phyloP scores from a whole-genome alignment of 2,113 vertebrate species.

The Peromyscus polionotus region DNA sequence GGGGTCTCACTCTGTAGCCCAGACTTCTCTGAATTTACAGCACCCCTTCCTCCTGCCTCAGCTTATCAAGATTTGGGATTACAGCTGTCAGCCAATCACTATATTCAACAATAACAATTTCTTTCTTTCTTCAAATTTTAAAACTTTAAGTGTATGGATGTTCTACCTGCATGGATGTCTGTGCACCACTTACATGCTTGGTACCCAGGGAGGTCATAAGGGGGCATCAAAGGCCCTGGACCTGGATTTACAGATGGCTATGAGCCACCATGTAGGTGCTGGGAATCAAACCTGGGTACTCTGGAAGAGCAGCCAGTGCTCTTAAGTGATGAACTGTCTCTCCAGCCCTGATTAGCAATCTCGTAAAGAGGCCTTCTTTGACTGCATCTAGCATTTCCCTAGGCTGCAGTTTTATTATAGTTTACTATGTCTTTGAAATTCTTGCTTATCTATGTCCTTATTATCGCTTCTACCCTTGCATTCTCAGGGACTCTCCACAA shows the following conservation, averaged over 20 bases:
- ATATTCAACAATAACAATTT: neutral
- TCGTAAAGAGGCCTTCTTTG: neutral
- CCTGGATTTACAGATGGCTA: neutral
- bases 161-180: neutral
- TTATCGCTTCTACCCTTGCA: neutral
- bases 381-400: neutral
- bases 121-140: neutral
- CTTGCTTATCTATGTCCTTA: neutral
- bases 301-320: neutral
- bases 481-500: neutral
- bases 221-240: neutral
- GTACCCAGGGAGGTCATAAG: neutral
- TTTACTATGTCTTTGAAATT: neutral
- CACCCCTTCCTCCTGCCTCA: neutral
- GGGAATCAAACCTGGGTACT: neutral
- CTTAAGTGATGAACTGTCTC: neutral
- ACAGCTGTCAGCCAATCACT: neutral
- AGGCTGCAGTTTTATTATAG: neutral
- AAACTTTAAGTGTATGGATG: neutral
- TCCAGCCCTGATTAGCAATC: neutral
- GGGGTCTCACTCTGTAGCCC: neutral
- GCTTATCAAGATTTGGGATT: neutral
- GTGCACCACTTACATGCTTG: neutral
- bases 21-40: neutral
- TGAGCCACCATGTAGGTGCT: neutral